A percentile compares a stretch with the other conserved stretches of the same genome.
phyloP scores from a whole-genome alignment of 2,113 vertebrate genomes.

The Limanda limanda region DNA sequence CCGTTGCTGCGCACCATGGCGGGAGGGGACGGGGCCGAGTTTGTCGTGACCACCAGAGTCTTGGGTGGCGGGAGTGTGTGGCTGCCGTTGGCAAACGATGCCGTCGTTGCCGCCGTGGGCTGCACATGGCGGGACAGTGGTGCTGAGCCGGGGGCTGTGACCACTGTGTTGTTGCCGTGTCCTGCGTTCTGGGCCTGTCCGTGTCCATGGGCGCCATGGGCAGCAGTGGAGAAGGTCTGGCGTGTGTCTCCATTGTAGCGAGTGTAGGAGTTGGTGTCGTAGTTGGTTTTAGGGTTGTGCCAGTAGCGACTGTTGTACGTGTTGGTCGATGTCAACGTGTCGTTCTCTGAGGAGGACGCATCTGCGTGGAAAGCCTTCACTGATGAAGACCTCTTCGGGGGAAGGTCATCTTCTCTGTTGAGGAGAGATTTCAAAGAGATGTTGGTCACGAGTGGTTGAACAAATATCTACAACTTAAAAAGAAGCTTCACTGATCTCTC shows the following conservation, averaged over 20 bases:
- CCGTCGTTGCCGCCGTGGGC: conserved; percentile 22
- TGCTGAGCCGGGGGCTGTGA: conserved; percentile 64
- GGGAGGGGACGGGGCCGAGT: conserved; percentile 89
- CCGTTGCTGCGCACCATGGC: conserved; percentile 89
- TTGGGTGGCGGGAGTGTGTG: conserved; percentile 89
- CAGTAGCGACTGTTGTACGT: conserved; percentile 97
- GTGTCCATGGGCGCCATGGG: background rate
- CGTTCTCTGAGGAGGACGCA: conserved; percentile 94
- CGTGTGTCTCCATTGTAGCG: conserved; percentile 89
- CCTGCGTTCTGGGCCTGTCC: conserved; percentile 55
- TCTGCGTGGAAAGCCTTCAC: conserved; percentile 93
- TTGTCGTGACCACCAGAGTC: conserved; percentile 95
- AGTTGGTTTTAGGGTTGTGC: conserved; percentile 91
- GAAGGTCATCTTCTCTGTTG: conserved; percentile 95
- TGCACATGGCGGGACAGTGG: conserved; percentile 67
- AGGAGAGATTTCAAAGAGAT: conserved; percentile 28
- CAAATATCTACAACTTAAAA: background rate
- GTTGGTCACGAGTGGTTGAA: background rate
- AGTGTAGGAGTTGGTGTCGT: conserved; percentile 89
- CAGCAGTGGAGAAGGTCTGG: conserved; percentile 86
- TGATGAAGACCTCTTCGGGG: conserved; percentile 92
- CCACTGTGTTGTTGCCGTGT: conserved; percentile 50
- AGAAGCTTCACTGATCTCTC: no score
- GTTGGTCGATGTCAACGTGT: conserved; percentile 96
- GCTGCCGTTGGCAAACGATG: conserved; percentile 85